Evolutionary conservation across 2,888 invertebrate species (phyloP).

Genomic region (Dioctria linearis): DNA sequence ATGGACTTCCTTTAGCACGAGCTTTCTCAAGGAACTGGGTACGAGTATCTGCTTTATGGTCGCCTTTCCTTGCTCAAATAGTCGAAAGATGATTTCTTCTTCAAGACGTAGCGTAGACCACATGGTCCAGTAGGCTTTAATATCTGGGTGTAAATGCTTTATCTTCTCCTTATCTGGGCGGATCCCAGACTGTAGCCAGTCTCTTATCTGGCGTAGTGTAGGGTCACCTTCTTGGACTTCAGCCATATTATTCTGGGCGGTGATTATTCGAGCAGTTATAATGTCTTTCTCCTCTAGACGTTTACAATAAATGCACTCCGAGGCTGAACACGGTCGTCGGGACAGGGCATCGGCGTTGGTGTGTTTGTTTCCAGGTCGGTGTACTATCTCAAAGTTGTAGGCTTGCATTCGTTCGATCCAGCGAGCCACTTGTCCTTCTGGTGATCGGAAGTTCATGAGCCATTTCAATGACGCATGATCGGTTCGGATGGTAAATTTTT

Average conservation of each 20-base stretch:
- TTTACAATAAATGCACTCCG: too few relatives aligned
- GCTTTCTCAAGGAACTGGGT: not conserved
- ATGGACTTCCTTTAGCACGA: not conserved
- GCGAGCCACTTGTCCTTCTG: too few relatives aligned
- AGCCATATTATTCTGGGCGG: not conserved
- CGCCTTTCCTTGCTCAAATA: too few relatives aligned
- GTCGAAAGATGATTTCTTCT: not conserved
- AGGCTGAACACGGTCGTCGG: too few relatives aligned
- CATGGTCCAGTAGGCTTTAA: not conserved
- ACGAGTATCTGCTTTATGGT: not conserved
- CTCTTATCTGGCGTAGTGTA: too few relatives aligned
- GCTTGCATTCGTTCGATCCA: too few relatives aligned
- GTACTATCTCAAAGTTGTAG: not conserved
- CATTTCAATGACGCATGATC: not conserved
- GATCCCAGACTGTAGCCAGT: not conserved
- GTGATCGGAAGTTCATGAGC: not conserved
- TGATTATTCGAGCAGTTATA: not conserved
- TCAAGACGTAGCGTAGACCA: not conserved
- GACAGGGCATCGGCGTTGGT: not conserved
- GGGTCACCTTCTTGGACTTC: too few relatives aligned
- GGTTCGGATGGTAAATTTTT: too few relatives aligned
- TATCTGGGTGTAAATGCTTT: constrained; percentile 54
- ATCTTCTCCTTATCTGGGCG: constrained; percentile 3
- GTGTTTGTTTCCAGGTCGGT: not conserved
- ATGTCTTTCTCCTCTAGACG: not conserved